Base-by-base conservation (phyloP, 2,113 vertebrate species). In the Pavo muticus region DNA sequence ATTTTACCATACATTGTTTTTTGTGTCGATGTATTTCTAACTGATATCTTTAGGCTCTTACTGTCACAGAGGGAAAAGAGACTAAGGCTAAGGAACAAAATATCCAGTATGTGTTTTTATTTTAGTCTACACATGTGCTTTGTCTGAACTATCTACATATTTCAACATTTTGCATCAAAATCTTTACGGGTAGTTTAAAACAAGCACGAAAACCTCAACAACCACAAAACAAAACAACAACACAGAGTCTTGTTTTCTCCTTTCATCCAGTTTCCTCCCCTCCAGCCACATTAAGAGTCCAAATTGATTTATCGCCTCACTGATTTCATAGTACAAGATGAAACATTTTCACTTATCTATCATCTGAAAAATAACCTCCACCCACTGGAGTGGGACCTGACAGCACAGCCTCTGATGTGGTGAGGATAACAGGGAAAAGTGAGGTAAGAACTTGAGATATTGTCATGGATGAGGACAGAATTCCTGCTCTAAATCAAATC, bases 351-450 rank as follows among this genome's bases (percentile, higher is more conserved):
- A 25, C 17, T 14, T 52, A 40, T 85, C 61, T 78, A 57, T 61
- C 48, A 81, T 88, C 74, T 77, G 84, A 77, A 68, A 81, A 91
- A 63, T n/a, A 76, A 69, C 71, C 68, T 88, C 91, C 71, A 44
- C 71, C 76, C 85, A 67, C 82, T 60, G 39, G n/a, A 54, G 48
- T 35, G 71, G 71, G 80, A 91, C 67, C 39, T 45, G 30, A 72
- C 35, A 56, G 32, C 29, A 72, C 68, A 40, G 25, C 12, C 40
- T 45, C 88, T 93, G 81, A 63, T 91, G 88, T 89, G 77, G 85
- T 73, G 50, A 83, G 57, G 67, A 78, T 54, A 73, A 81, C 54
- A 69, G 44, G 35, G 70, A 35, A 85, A 70, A 50, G 6, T 40
- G 29, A 86, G 76, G 45, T 35, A 74, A 68, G 29, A 84, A 25